Base-by-base conservation (phyloP, 2,113 vertebrate species). In the Mus pahari region DNA sequence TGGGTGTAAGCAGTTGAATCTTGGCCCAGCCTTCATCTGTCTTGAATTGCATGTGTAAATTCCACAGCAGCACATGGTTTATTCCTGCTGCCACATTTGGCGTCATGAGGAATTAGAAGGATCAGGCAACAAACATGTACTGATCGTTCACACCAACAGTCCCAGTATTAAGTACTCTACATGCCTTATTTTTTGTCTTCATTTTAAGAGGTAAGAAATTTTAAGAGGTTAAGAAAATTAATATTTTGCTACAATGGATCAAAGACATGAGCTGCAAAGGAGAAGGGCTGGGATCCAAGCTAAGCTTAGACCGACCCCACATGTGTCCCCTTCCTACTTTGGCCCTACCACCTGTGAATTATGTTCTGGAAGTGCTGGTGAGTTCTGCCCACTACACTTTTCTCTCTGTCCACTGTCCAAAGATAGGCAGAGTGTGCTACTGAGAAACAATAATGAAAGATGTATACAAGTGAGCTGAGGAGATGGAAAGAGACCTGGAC, bases 401-500 rank as follows among this genome's bases (percentile, higher is more conserved):
- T 71, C 16, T 86, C 28, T 42, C 71, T 3, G 28, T 33, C 7
- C 55, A 50, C 48, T 42, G 53, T n/a, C 68, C 75, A 92, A 93
- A 71, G 70, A n/a, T 70, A 26, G 73, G 82, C 53, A n/a, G 26
- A 86, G 28, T 50, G 36, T 50, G 77, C 79, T 83, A 50, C 87
- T 22, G 75, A 86, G 55, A 79, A 91, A 53, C 9, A 83, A 36
- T 60, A 62, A 58, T 70, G 7, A 77, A 62, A 50, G 71, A 84
- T n/a, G 50, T n/a, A 92, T 16, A 58, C 70, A 95, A 89, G 88
- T 66, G 28, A 88, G 53, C 0, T 66, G 14, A 78, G 42, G 53
- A n/a, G 82, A 79, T 3, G 22, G 90, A 81, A 95, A 42, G 42
- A 79, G 58, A 90, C 77, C 24, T 8, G 93, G 87, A 88, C 70